Base-by-base conservation (phyloP, 2,113 vertebrate genomes). In the Cnemophilus loriae region DNA sequence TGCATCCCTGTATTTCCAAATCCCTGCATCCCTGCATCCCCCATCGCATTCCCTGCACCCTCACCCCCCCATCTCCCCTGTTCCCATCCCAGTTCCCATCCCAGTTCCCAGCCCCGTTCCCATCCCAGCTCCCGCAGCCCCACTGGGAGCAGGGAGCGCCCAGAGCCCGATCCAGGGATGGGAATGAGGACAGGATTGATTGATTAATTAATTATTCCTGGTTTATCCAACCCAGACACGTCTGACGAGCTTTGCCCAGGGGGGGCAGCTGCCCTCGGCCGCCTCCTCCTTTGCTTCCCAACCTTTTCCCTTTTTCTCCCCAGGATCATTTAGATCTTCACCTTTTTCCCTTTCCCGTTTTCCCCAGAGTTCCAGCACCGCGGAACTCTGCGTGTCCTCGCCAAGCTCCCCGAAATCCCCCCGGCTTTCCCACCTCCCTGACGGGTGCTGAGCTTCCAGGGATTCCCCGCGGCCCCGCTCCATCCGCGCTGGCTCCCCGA, bases 351-450 rank as follows among this genome's bases (percentile, higher is more conserved):
- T 12, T 81, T 13, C 56, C 55, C 5, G 0, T 41, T 65, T 42
- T 20, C 68, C 89, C 53, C 83, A 6, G 50, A 1, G 22, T 6
- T 65, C 13, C 70, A 6, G 57, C 35, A 2, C 2, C 18, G 0
- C 13, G n/a, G n/a, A n/a, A n/a, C 57, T 13, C 81, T 0, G 1
- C 0, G 1, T 0, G 26, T 44, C 84, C 92, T 69, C 56, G 59
- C 55, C 12, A 0, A 19, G 18, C 0, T 6, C 12, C 69, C 76
- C 19, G 0, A 8, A 7, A 13, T 3, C 87, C 90, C 78, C 2
- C 16, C 15, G 7, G 8, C 10, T 39, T 55, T 46, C 2, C 65
- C 79, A 42, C 13, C n/a, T 50, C 57, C 68, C 79, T 1, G 53
- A 8, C 1, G 37, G 27, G 7, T 1, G 5, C 41, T 0, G 28